These are phyloP conservation scores for Panagrolaimus sp. DNA, from an alignment of 1,140 invertebrate genomes.

Conservation along the genomic window DNA sequence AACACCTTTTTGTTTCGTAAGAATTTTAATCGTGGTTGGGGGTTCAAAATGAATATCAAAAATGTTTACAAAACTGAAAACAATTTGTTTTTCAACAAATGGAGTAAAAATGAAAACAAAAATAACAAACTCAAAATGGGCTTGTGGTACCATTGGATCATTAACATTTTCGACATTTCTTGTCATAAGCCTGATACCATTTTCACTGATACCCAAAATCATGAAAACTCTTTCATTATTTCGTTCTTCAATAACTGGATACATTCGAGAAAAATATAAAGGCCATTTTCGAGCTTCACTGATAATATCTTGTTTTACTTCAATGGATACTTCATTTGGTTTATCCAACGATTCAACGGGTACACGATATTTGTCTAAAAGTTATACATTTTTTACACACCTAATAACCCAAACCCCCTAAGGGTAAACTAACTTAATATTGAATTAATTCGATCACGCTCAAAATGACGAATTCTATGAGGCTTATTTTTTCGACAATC, in stretches of 20 bases:
- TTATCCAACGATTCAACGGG: slow-evolving; percentile 27
- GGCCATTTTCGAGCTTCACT: slow-evolving; percentile 35
- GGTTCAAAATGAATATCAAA: slow-evolving; percentile 30
- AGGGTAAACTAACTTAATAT: slow-evolving; percentile 25
- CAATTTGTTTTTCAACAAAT: slow-evolving; percentile 17
- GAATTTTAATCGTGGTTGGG: slow-evolving; percentile 19
- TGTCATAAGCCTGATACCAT: slow-evolving; percentile 32
- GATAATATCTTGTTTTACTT: slow-evolving; percentile 34
- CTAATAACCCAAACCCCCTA: too few relatives aligned
- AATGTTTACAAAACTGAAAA: slow-evolving; percentile 26
- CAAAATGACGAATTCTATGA: slow-evolving; percentile 36
- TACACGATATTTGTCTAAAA: slow-evolving; percentile 29
- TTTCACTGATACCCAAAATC: slow-evolving; percentile 31
- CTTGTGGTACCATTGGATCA: slow-evolving; percentile 26
- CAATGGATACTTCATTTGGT: slow-evolving; percentile 26
- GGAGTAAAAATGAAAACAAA: slow-evolving; percentile 12
- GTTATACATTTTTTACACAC: background rate
- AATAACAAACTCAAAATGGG: slow-evolving; percentile 38
- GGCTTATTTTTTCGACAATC: slow-evolving; percentile 28
- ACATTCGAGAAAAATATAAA: slow-evolving; percentile 36
- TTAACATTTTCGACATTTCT: slow-evolving; percentile 17
- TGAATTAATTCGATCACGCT: slow-evolving; percentile 29
- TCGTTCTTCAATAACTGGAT: slow-evolving; percentile 35
- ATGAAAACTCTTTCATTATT: slow-evolving; percentile 28
- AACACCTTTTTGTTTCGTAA: slow-evolving; percentile 32